Evolutionary conservation across 1,140 invertebrate genomes (phyloP), one percentile per base, ranked within the genome.

Genomic region (Tetragonula clypearis): DNA sequence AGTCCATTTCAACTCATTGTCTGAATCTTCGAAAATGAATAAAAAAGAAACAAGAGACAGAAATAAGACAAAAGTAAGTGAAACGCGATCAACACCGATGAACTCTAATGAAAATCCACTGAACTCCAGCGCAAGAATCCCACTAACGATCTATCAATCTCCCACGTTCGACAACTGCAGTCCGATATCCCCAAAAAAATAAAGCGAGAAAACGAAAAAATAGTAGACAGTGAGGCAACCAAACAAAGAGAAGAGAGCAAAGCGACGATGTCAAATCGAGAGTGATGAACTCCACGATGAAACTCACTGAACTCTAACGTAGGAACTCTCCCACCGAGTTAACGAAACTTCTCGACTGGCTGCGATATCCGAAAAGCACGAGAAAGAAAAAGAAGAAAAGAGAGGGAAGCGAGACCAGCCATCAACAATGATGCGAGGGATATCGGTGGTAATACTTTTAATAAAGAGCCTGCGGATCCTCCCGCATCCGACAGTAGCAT

Each of bases 381-480:
- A 35, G 30, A 41, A n/a, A 19, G 6, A 21, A 53, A 65, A 68
- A 81, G 83, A 60, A 79, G 76, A 41, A 78, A 68, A 19, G 26
- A 68, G 19, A 11, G 19, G 2, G 19, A 87, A 49, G 41, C 41
- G 41, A 49, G 41, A 11, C 6, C 41, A 8, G 8, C 89, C 84
- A 80, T 79, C 76, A 86, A 87, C 84, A 86, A 78, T 90, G 89
- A 90, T 83, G 83, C 73, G 65, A 35, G 41, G 69, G 85, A 88
- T 91, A 91, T 92, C 89, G 91, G 87, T 89, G 94, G 91, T 94
- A 93, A 93, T 94, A 94, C 92, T 94, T 94, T 94, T 94, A 94
- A 94, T 94, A 94, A 94, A 94, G 92, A 93, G 91, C 88, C 41
- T 49, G 0, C 41, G 41, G 91, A 88, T 84, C 82, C 88, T 88